Evolutionary conservation across 2,797 vertebrate genomes (phyloP).

Genomic region (Rhinatrema bivittatum): DNA sequence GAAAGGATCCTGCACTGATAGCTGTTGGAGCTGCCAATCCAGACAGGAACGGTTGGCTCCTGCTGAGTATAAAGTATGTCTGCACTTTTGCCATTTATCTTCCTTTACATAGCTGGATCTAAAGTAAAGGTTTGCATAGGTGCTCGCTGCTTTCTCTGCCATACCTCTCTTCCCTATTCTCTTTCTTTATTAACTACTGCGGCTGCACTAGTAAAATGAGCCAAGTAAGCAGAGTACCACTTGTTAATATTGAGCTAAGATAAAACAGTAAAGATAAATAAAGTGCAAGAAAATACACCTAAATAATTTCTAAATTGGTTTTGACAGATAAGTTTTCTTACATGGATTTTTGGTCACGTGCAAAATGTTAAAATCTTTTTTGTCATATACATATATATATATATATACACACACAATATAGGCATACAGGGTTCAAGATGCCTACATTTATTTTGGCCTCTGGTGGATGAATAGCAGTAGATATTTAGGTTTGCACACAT

Average conservation of each 20-base stretch:
- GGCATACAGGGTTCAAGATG: too few relatives aligned
- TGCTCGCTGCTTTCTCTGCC: conserved; percentile 30
- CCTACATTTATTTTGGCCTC: too few relatives aligned
- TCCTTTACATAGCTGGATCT: conserved; percentile 34
- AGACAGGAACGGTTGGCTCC: conserved; percentile 41
- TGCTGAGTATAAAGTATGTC: conserved; percentile 24
- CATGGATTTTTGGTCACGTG: background rate
- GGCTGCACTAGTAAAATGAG: conserved; percentile 19
- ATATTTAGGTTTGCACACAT: too few relatives aligned
- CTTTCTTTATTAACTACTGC: conserved; percentile 15
- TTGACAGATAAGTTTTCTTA: background rate
- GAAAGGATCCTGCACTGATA: conserved; percentile 39
- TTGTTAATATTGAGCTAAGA: background rate
- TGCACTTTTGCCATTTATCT: conserved; percentile 49
- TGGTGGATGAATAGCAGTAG: too few relatives aligned
- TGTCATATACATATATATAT: background rate
- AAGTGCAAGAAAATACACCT: background rate
- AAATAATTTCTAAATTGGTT: background rate
- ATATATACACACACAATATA: too few relatives aligned
- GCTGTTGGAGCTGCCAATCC: too few relatives aligned
- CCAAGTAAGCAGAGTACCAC: conserved; percentile 4
- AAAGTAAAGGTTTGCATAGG: conserved; percentile 44
- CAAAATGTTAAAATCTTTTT: background rate
- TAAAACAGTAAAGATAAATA: background rate
- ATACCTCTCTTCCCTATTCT: conserved; percentile 1